Conservation (phyloP, 2,113 vertebrate genomes). For the Hymenochirus boettgeri region DNA sequence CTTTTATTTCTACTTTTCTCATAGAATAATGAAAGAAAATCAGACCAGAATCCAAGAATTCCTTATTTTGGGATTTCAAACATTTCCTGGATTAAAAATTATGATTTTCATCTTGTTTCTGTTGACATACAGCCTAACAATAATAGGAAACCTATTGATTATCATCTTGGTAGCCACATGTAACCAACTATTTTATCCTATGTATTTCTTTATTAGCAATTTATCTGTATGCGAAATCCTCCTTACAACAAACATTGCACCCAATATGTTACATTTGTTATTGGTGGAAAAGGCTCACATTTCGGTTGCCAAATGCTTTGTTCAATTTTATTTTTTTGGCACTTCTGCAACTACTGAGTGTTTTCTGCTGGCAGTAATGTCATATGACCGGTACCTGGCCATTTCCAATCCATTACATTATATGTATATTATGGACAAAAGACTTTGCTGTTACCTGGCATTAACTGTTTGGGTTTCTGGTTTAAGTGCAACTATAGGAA, state of each 20-base stretch:
- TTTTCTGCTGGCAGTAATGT: not conserved
- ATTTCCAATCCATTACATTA: not conserved
- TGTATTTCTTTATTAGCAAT: not conserved
- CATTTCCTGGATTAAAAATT: too few species aligned
- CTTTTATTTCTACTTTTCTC: too few species aligned
- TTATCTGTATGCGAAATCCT: not conserved
- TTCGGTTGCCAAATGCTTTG: not conserved
- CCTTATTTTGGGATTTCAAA: too few species aligned
- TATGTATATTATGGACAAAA: constrained; percentile 42
- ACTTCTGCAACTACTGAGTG: not conserved
- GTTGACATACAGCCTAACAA: not conserved
- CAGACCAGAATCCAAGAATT: too few species aligned
- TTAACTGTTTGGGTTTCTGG: constrained; percentile 1
- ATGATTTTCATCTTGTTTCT: too few species aligned
- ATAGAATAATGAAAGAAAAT: too few species aligned
- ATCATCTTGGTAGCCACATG: not conserved
- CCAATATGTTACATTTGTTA: not conserved
- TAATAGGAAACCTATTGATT: not conserved
- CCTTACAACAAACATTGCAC: not conserved
- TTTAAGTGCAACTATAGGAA: constrained; percentile 6
- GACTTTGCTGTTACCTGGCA: constrained; percentile 32
- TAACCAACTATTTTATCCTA: not conserved
- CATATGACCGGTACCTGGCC: not conserved
- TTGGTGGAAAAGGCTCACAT: not conserved
- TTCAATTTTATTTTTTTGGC: not conserved